These are phyloP conservation scores for Virgularia gustaviana DNA, from an alignment of 92 coral and sea anemone genomes.

Conservation along the genomic window DNA sequence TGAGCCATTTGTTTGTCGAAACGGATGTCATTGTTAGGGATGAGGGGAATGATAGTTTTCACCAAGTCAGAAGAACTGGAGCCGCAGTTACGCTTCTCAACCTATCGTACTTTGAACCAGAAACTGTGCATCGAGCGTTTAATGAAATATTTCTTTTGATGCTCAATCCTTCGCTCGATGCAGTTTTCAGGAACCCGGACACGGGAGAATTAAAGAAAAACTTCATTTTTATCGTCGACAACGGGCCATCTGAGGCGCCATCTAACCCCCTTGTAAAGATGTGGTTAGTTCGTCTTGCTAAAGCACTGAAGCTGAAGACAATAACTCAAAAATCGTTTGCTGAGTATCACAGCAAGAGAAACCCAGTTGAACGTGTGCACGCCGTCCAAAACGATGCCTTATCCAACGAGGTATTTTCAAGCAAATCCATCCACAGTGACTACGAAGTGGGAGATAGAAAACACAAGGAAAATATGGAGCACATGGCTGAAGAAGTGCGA, in stretches of 20 bases:
- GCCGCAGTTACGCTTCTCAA: conserved; percentile 51
- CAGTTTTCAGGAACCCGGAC: conserved; percentile 40
- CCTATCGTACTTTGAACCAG: conserved; percentile 49
- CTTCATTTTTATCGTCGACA: conserved; percentile 58
- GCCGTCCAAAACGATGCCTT: conserved; percentile 42
- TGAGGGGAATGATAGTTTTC: background rate
- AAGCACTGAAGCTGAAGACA: conserved; percentile 9
- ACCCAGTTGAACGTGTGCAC: conserved; percentile 47
- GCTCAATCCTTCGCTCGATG: conserved; percentile 40
- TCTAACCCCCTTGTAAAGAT: conserved; percentile 25
- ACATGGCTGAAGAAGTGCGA: conserved; percentile 47
- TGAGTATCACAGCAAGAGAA: conserved; percentile 42
- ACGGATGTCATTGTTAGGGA: conserved; percentile 24
- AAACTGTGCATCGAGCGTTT: conserved; percentile 41
- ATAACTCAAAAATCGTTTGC: conserved; percentile 44
- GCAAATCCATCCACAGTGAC: conserved; percentile 22
- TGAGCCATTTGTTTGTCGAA: conserved; percentile 60
- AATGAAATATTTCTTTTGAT: conserved; percentile 50
- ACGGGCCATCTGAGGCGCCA: conserved; percentile 58
- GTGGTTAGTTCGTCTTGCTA: conserved; percentile 47
- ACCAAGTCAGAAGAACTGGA: conserved; percentile 49
- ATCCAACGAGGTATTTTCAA: conserved; percentile 44
- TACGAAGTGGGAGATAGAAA: conserved; percentile 23
- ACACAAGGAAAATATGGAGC: conserved; percentile 48
- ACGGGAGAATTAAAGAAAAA: conserved; percentile 52